phyloP scores from a whole-genome alignment of 2,113 vertebrate species.

The Ranitomeya variabilis region DNA sequence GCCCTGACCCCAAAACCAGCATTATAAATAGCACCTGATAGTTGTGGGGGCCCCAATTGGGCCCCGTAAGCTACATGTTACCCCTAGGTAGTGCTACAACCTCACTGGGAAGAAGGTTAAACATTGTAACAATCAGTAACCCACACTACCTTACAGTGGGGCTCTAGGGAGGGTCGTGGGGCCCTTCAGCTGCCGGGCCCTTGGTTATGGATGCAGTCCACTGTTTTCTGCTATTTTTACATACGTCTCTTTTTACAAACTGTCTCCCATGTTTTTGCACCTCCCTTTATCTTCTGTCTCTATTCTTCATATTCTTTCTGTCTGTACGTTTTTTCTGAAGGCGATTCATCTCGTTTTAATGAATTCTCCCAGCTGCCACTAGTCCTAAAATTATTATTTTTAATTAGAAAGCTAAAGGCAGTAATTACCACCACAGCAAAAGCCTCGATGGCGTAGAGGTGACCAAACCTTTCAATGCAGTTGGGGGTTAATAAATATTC shows the following conservation, averaged over 20 bases:
- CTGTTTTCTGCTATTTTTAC: no score
- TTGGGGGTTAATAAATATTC: background rate
- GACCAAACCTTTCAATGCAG: background rate
- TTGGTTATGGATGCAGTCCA: no score
- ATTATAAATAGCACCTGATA: no score
- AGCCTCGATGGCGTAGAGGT: constrained; percentile 63
- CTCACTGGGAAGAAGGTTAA: no score
- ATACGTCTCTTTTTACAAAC: background rate
- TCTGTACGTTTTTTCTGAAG: constrained; percentile 77
- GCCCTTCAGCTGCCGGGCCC: no score
- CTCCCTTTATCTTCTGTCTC: constrained; percentile 5
- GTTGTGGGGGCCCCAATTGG: no score
- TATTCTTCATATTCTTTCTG: constrained; percentile 56
- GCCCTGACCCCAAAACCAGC: no score
- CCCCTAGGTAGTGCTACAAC: no score
- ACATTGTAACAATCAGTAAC: no score
- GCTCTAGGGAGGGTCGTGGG: no score
- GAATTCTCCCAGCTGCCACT: constrained; percentile 80
- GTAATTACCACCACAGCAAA: constrained; percentile 82
- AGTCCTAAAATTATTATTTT: constrained; percentile 75
- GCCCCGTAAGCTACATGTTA: no score
- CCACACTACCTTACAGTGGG: no score
- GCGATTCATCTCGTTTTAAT: constrained; percentile 85
- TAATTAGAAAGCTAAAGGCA: constrained; percentile 82
- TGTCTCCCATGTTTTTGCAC: constrained; percentile 37